Percentiles rank a stretch among this genome's conserved stretches.
Conservation (phyloP, 2,113 vertebrate genomes). For the Microtus pennsylvanicus region DNA sequence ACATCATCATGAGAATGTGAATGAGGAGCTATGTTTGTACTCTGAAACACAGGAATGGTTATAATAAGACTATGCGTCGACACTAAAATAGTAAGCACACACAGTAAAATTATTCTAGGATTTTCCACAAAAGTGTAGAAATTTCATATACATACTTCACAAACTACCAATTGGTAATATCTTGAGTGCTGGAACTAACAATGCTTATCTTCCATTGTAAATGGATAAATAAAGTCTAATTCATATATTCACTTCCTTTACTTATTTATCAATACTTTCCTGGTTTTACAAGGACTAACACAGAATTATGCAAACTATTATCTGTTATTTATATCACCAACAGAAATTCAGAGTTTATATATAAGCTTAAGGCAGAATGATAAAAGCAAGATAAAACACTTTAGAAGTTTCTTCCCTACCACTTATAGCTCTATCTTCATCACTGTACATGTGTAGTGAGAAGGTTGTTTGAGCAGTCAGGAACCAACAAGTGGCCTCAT, state of each 20-base stretch:
- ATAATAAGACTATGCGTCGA: not conserved
- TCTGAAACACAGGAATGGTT: conserved; percentile 13
- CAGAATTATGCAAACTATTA: not conserved
- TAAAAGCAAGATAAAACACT: not conserved
- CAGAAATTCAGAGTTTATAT: not conserved
- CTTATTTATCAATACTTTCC: conserved; percentile 43
- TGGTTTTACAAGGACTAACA: not conserved
- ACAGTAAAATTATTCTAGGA: too few species aligned
- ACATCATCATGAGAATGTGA: not conserved
- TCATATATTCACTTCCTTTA: conserved; percentile 29
- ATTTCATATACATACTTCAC: not conserved
- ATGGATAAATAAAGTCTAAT: conserved; percentile 48
- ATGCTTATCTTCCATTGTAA: conserved; percentile 18
- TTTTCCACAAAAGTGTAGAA: conserved; percentile 22
- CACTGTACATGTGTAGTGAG: too few species aligned
- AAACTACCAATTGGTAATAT: conserved; percentile 35
- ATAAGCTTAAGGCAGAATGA: conserved; percentile 22
- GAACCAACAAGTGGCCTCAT: too few species aligned
- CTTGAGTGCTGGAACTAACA: not conserved
- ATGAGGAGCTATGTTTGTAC: not conserved
- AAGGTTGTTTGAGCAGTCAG: too few species aligned
- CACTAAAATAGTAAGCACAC: not conserved
- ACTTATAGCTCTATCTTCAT: not conserved
- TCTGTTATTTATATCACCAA: not conserved
- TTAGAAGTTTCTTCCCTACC: not conserved